phyloP scores from a whole-genome alignment of 1,140 invertebrate genomes.

The Orius insidiosus region DNA sequence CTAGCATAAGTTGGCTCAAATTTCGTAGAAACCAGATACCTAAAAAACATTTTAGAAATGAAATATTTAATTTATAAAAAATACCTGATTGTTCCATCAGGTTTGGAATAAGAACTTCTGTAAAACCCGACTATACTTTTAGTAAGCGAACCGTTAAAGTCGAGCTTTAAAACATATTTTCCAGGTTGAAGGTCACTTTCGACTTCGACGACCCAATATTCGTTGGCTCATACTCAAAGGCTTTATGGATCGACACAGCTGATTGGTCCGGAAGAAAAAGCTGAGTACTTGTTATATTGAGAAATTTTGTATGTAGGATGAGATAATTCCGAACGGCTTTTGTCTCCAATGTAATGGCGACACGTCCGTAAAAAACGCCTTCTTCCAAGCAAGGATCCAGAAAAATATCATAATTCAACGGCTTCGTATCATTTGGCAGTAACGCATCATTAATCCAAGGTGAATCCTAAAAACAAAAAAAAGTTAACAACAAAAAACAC shows the following conservation, averaged over 20 bases:
- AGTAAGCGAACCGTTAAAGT: slow-evolving; percentile 47
- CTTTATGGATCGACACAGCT: slow-evolving; percentile 24
- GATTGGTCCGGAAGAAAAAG: slow-evolving; percentile 21
- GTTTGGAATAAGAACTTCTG: slow-evolving; percentile 43
- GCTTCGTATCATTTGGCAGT: slow-evolving; percentile 45
- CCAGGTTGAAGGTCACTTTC: slow-evolving; percentile 33
- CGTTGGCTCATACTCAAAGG: slow-evolving; percentile 36
- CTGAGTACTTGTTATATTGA: slow-evolving; percentile 29
- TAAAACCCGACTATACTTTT: slow-evolving; percentile 63
- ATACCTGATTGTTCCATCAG: slow-evolving; percentile 11
- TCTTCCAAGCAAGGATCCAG: slow-evolving; percentile 51
- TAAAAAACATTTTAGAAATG: slow-evolving; percentile 30
- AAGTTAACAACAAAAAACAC: not conserved
- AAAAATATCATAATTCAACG: slow-evolving; percentile 54
- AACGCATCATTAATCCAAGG: slow-evolving; percentile 29
- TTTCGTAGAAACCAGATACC: slow-evolving; percentile 71
- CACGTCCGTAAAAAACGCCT: slow-evolving; percentile 50
- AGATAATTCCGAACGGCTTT: slow-evolving; percentile 38
- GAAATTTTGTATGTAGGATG: slow-evolving; percentile 47
- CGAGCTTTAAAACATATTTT: slow-evolving; percentile 40
- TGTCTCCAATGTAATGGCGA: slow-evolving; percentile 49
- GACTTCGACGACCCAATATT: slow-evolving; percentile 46
- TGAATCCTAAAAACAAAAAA: slow-evolving; percentile 9
- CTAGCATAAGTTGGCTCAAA: slow-evolving; percentile 88
- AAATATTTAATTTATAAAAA: not conserved